These are phyloP conservation scores for Halcyon chelicuti DNA, from an alignment of 2,797 vertebrate genomes.

Conservation along the genomic window DNA sequence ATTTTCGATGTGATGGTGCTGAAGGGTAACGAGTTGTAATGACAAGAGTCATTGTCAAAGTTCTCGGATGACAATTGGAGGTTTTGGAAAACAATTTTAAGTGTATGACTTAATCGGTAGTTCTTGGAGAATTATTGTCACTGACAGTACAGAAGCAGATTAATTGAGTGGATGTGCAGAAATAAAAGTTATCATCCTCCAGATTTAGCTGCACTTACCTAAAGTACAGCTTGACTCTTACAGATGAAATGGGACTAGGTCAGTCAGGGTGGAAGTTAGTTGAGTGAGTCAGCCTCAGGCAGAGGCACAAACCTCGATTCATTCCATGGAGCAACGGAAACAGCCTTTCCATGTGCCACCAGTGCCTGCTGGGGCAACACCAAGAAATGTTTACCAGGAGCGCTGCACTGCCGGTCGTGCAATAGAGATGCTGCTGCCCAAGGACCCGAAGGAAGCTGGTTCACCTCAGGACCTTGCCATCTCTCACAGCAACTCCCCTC, in stretches of 20 bases:
- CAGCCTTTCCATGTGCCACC: not conserved
- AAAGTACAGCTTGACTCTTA: slow-evolving; percentile 8
- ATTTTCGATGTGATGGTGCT: not conserved
- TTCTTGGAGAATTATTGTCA: slow-evolving; percentile 47
- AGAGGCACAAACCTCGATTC: not conserved
- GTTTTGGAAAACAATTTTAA: slow-evolving; percentile 44
- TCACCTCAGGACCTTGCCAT: not conserved
- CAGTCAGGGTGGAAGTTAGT: not conserved
- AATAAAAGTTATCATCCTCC: slow-evolving; percentile 8
- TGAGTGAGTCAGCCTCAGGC: not conserved
- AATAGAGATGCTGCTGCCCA: rapidly evolving
- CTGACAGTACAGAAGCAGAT: slow-evolving; percentile 24
- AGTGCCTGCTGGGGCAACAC: not conserved
- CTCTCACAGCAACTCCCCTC: not conserved
- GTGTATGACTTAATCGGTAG: slow-evolving; percentile 34
- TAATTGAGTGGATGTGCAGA: not conserved
- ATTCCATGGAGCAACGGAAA: not conserved
- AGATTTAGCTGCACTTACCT: slow-evolving; percentile 36
- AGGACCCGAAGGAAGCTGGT: not conserved
- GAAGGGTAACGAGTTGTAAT: not conserved
- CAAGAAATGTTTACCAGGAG: not conserved
- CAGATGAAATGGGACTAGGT: not conserved
- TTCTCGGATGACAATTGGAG: not conserved
- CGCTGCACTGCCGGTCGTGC: rapidly evolving
- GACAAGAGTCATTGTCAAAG: not conserved